Base-by-base conservation (phyloP, 2,888 invertebrate species). In the Cheilosia vulpina region DNA sequence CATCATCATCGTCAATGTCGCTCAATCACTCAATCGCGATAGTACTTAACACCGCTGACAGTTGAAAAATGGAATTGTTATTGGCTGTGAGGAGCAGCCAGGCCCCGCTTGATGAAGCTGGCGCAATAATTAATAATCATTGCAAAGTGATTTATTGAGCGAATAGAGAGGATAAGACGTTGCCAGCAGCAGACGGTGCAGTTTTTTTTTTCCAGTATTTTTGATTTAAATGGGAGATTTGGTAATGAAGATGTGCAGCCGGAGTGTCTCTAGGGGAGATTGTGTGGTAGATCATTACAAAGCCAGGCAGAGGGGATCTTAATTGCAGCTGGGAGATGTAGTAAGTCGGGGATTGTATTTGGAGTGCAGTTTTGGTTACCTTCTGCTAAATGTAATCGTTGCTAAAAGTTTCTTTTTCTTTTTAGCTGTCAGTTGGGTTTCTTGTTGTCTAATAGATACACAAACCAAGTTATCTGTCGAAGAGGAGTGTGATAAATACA, bases 61-160 rank as follows among this genome's bases (percentile, higher is more conserved):
- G 85, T 77, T 85, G 85, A 85, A 77, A 85, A 85, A 85, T 85
- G 81, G 81, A 85, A 81, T 72, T 76, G 81, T 84, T 80, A 76
- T 62, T 72, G 75, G 79, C 66, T 55, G 65, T 62, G 69, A 79
- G 52, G 63, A 43, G 41, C 34, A 9, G n/a, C n/a, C 34, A 13
- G n/a, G 19, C 31, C 11, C n/a, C 19, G 57, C 45, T n/a, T 27
- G 41, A 65, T 38, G 41, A 52, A 27, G 43, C 43, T 66, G 38
- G 50, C 6, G 50, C 55, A 73, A 85, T 85, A 85, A 85, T 85
- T 85, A 81, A 85, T 85, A 85, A 77, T 81, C 81, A 43, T 72
- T 71, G 71, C 47, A 84, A 76, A 76, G 80, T 80, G 80, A 84
- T 84, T 79, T 79, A 84, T 80, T 79, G 53, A 17, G 75, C 27